phyloP scores from a whole-genome alignment of 2,113 vertebrate species.

The Donacobius atricapilla region DNA sequence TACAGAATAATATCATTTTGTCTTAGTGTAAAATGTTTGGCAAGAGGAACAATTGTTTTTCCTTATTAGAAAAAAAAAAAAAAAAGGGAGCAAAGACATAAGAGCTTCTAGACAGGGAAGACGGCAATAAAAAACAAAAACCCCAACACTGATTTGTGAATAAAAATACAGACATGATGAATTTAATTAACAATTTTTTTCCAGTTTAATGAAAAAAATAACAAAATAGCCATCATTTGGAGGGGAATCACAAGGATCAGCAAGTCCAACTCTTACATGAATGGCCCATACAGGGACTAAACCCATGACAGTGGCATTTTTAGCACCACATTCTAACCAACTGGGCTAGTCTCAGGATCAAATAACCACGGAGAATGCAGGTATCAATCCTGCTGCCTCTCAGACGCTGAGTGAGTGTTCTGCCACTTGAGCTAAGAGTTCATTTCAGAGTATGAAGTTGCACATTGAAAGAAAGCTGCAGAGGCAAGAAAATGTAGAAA shows the following conservation, averaged over 20 bases:
- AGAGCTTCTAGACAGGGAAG: background rate
- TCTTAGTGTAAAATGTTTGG: background rate
- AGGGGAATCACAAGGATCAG: background rate
- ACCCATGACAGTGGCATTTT: background rate
- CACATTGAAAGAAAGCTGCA: background rate
- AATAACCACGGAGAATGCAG: background rate
- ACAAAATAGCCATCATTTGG: background rate
- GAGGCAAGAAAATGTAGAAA: background rate
- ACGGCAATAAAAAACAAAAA: background rate
- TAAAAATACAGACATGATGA: background rate
- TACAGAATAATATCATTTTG: background rate
- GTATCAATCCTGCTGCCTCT: background rate
- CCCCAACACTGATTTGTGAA: background rate
- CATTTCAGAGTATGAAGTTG: background rate
- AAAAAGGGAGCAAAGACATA: fast-evolving
- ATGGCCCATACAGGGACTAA: background rate
- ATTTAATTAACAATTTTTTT: background rate
- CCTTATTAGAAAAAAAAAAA: background rate
- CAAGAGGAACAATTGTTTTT: background rate
- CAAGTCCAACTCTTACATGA: background rate
- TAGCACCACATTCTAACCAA: background rate
- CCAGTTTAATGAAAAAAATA: background rate
- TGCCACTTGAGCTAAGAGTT: background rate
- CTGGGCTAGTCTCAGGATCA: background rate
- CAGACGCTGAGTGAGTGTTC: too few relatives aligned